phyloP scores from a whole-genome alignment of 92 coral and sea anemone genomes.

The Meandrina meandrites region DNA sequence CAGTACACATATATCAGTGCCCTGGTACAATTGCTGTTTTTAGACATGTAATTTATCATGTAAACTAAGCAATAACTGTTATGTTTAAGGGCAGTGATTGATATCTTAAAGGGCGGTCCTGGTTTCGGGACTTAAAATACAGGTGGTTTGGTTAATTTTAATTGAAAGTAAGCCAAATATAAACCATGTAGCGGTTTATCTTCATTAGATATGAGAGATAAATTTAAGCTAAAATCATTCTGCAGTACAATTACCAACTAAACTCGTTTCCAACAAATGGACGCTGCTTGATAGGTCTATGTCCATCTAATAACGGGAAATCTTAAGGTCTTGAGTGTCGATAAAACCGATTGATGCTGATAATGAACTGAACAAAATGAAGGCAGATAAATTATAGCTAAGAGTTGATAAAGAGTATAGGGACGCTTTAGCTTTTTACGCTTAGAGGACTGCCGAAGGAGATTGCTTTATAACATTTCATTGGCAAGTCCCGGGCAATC shows the following conservation, averaged over 20 bases:
- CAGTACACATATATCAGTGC: not conserved
- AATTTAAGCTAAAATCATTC: not conserved
- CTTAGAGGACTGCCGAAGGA: not conserved
- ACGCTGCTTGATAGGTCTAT: not conserved
- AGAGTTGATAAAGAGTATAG: not conserved
- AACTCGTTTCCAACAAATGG: not conserved
- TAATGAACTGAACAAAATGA: not conserved
- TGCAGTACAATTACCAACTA: not conserved
- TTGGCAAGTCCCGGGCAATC: not conserved
- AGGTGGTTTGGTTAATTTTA: conserved; percentile 15
- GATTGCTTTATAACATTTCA: not conserved
- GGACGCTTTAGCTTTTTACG: not conserved
- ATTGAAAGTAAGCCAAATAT: conserved; percentile 9
- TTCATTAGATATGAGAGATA: not conserved
- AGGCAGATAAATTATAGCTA: not conserved
- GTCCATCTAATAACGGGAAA: not conserved
- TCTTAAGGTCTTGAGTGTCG: not conserved
- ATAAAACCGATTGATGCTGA: not conserved
- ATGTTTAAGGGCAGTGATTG: not conserved
- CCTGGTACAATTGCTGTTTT: not conserved
- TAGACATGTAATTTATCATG: not conserved
- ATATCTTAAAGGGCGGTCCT: not conserved
- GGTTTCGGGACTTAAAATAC: not conserved
- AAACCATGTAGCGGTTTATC: not conserved
- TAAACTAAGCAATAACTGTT: not conserved